Percentiles rank a stretch among this genome's conserved stretches.
Conservation (phyloP, 2,888 invertebrate species). For the Andrena chrysosceles region DNA sequence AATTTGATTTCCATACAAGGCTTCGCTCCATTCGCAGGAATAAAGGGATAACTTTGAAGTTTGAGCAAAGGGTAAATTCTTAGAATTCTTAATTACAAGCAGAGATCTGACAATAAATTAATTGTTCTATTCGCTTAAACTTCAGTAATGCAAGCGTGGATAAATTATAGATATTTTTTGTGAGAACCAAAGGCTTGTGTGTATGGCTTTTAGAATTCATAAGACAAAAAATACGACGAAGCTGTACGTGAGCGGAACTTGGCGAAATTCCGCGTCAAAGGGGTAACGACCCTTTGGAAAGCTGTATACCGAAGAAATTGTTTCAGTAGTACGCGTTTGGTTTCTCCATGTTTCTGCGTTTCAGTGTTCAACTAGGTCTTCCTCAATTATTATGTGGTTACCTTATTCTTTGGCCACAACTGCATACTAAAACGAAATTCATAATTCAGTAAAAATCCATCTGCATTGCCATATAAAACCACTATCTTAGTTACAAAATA, state of each 20-base stretch:
- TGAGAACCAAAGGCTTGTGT: conserved; percentile 51
- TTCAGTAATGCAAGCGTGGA: too few species aligned
- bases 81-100: too few species aligned
- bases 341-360: conserved; percentile 56
- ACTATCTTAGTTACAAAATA: background rate
- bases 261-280: conserved; percentile 74
- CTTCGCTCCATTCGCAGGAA: too few species aligned
- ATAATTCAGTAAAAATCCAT: background rate
- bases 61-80: too few species aligned
- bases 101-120: too few species aligned
- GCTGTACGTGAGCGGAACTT: conserved; percentile 72
- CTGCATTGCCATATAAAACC: background rate
- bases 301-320: conserved; percentile 61
- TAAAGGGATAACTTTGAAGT: too few species aligned
- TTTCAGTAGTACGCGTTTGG: conserved; percentile 49
- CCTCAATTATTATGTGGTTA: conserved; percentile 54
- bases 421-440: conserved; percentile 6
- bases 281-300: conserved; percentile 59
- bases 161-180: conserved; percentile 36
- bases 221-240: conserved; percentile 68
- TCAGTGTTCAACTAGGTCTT: conserved; percentile 51
- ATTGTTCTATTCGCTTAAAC: too few species aligned
- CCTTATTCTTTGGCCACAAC: conserved; percentile 16
- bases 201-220: conserved; percentile 38
- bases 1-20: too few species aligned